Evolutionary conservation across 1,140 invertebrate genomes (phyloP), one percentile per base, ranked within the genome.

Genomic region (Cyphomyrmex costatus): DNA sequence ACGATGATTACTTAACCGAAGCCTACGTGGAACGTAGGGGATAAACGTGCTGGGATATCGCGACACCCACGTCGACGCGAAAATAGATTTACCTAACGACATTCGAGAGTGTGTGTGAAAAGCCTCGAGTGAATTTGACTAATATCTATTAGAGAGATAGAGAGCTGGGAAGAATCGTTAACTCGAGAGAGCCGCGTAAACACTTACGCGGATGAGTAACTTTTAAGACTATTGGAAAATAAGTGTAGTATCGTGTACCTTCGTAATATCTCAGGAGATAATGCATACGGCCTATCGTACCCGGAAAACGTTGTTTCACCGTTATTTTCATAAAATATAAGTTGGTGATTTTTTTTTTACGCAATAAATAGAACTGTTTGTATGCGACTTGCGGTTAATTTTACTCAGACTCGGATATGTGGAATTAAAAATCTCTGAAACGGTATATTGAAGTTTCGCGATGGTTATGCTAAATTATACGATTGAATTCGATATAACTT

Each of bases 31-130:
- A 82, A n/a, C n/a, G n/a, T n/a, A n/a, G n/a, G n/a, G n/a, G n/a
- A n/a, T n/a, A n/a, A 71, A 82, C 60, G 42, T 65, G 36, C 53
- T 12, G 79, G 33, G 56, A 83, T 83, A 83, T 21, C 79, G 42
- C 53, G 79, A 83, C 79, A 74, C 79, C 79, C 68, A 83, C 79
- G 79, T 27, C 3, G 53, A 4, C n/a, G 27, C 79, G 68, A 83
- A 83, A 83, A 83, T 83, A 83, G 79, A 83, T 83, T 83, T 83
- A 60, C 53, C 79, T 82, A 73, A 83, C 68, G 79, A 74, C n/a
- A 8, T 51, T 74, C 36, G 36, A 46, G 53, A 74, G 79, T 73
- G 79, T 30, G 68, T 16, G 79, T n/a, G n/a, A n/a, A n/a, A 19
- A 46, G 70, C 24, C 46, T 83, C 68, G 68, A 83, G 53, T 73